Percentiles rank a stretch among this genome's conserved stretches.
Conservation (phyloP, 2,113 vertebrate genomes). For the Sinocyclocheilus maitianheensis region DNA sequence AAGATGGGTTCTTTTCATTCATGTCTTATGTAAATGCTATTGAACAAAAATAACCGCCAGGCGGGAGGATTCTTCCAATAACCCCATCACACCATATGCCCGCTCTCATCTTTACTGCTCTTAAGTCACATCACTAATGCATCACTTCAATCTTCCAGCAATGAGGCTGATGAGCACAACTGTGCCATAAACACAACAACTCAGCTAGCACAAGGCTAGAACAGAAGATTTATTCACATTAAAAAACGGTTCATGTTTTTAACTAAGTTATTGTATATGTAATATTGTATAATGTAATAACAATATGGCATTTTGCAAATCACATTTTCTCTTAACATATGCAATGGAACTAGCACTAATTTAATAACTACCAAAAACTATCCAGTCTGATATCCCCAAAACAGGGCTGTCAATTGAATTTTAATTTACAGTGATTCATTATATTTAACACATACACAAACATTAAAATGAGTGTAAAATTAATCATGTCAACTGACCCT, state of each 20-base stretch:
- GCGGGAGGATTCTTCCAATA: conserved; percentile 20
- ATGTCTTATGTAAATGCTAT: conserved; percentile 50
- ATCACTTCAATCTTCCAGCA: not conserved
- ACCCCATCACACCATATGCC: not conserved
- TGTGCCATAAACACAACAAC: not conserved
- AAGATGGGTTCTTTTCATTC: conserved; percentile 51
- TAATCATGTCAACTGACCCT: not conserved
- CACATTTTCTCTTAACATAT: not conserved
- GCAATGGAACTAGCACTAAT: not conserved
- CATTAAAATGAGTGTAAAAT: not conserved
- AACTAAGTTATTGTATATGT: not conserved
- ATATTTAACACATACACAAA: not conserved
- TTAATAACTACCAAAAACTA: not conserved
- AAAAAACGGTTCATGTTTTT: not conserved
- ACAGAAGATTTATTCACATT: not conserved
- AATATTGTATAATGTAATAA: not conserved
- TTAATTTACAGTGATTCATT: not conserved
- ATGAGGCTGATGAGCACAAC: not conserved
- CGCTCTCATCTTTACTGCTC: not conserved
- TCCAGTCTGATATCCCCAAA: not conserved
- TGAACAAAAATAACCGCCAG: conserved; percentile 50
- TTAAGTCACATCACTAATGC: not conserved
- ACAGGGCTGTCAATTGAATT: not conserved
- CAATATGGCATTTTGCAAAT: not conserved
- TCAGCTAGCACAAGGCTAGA: not conserved